Base-by-base conservation (phyloP, 2,888 invertebrate genomes). In the Eudemis profundana region DNA sequence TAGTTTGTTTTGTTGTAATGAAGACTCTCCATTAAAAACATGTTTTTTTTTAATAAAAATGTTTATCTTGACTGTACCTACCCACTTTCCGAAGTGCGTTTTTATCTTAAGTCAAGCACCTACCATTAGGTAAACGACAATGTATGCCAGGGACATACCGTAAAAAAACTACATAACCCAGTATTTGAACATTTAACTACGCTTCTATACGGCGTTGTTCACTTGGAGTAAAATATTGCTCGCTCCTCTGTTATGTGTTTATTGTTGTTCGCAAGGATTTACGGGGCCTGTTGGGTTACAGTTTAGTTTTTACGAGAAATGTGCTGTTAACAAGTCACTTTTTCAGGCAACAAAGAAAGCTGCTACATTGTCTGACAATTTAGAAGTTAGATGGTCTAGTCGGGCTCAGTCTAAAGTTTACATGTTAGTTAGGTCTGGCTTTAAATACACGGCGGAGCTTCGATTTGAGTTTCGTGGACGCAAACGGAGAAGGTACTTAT, bases 241-340 rank as follows among this genome's bases (percentile, higher is more conserved):
- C 7, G 40, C 50, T 36, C 33, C 59, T 64, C 44, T 27, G 44
- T 59, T 59, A 59, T 64, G 53, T 62, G 64, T 64, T 51, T 59
- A 64, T 57, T 59, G 64, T 51, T 64, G 51, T 27, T 27, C 36
- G 46, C 33, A 21, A 60, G 44, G 59, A 64, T 64, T 64, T 64
- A 59, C 64, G 44, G 23, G n/a, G 29, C 51, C 42, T 38, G 42
- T 33, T 56, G 44, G 38, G 27, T 38, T 40, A 27, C 50, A n/a
- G 65, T 40, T 60, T 53, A 46, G 46, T 60, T 59, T 64, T 59
- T 50, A 36, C 57, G 57, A 44, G 42, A 21, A 46, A 61, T 60
- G 40, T 60, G 17, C 47, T 56, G 40, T 53, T 54, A 38, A 23
- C 44, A 50, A 57, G 57, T 57, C 57, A 50, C 33, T 44, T 64